These are phyloP conservation scores for Girardia tigrina DNA, from an alignment of 2,888 invertebrate species.

Conservation along the genomic window DNA sequence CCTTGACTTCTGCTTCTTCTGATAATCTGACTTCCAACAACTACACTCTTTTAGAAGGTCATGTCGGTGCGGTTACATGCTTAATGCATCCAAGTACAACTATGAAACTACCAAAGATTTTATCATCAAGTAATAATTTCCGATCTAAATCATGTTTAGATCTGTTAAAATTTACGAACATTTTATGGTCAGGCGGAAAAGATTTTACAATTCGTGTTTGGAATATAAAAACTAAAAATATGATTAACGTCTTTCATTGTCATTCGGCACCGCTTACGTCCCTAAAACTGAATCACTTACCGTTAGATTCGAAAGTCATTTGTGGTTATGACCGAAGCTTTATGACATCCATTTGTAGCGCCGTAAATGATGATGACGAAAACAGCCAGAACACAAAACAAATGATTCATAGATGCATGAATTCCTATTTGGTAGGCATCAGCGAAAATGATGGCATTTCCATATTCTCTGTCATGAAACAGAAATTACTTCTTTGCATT, in stretches of 20 bases:
- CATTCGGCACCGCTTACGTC: neutral
- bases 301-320: neutral
- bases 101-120: neutral
- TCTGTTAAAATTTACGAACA: neutral
- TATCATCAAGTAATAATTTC: neutral
- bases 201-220: constrained; percentile 3
- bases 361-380: constrained; percentile 1
- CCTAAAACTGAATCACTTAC: neutral
- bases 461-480: neutral
- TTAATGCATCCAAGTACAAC: constrained; percentile 3
- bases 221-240: neutral
- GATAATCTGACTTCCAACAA: neutral
- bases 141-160: neutral
- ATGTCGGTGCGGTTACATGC: neutral
- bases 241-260: neutral
- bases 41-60: neutral
- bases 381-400: neutral
- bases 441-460: neutral
- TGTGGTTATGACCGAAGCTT: neutral
- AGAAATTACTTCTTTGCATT: neutral
- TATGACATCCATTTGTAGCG: neutral
- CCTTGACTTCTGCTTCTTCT: neutral
- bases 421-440: neutral
- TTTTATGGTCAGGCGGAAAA: neutral
- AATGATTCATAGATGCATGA: neutral